phyloP scores from a whole-genome alignment of 2,888 invertebrate species.

The Rhogogaster chlorosoma region DNA sequence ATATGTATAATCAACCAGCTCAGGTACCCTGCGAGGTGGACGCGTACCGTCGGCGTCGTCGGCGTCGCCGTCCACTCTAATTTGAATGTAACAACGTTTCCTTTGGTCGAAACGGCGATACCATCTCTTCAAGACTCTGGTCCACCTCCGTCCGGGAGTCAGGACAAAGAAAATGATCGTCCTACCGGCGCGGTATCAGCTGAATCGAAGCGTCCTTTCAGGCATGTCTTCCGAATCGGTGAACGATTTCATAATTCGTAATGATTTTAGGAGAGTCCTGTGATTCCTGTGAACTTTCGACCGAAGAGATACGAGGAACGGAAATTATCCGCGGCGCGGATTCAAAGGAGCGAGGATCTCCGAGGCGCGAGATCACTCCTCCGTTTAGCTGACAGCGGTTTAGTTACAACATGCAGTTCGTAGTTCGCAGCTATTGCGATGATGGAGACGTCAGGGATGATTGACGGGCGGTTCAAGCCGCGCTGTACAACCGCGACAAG shows the following conservation, averaged over 20 bases:
- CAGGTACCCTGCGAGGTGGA: constrained; percentile 54
- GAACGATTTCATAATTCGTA: not conserved
- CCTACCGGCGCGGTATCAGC: not conserved
- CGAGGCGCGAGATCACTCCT: constrained; percentile 9
- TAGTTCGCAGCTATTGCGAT: constrained; percentile 56
- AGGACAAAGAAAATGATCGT: constrained; percentile 37
- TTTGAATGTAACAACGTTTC: constrained; percentile 78
- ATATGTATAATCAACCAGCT: constrained; percentile 57
- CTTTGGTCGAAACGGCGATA: constrained; percentile 76
- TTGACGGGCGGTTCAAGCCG: constrained; percentile 67
- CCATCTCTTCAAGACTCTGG: constrained; percentile 67
- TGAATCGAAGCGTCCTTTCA: not conserved
- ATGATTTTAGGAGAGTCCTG: not conserved
- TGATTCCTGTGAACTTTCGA: not conserved
- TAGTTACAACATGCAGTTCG: constrained; percentile 28
- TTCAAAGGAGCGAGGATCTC: not conserved
- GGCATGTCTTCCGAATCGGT: not conserved
- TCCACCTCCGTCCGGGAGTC: constrained; percentile 50
- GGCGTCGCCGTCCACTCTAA: constrained; percentile 76
- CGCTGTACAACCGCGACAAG: constrained; percentile 58
- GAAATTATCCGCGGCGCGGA: not conserved
- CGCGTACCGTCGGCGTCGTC: constrained; percentile 53
- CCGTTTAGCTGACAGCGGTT: not conserved
- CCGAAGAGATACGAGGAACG: not conserved
- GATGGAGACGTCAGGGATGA: constrained; percentile 71